These are phyloP conservation scores for Gouania willdenowi DNA, from an alignment of 2,797 vertebrate genomes.

Conservation along the genomic window DNA sequence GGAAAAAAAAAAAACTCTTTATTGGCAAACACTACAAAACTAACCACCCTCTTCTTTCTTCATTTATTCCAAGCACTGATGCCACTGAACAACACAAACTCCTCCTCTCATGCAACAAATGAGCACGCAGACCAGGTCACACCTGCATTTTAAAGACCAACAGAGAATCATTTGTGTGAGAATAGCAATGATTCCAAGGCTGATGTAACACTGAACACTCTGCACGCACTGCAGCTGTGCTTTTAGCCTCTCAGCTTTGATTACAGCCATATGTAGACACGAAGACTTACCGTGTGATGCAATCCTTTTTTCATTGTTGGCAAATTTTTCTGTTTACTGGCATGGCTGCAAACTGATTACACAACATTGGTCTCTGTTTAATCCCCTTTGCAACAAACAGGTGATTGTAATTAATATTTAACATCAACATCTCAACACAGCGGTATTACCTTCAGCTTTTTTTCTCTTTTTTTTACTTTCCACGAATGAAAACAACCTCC, in stretches of 20 bases:
- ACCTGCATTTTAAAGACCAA: neutral
- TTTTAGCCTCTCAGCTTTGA: neutral
- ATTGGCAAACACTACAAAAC: too few relatives aligned
- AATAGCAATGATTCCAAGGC: constrained; percentile 2
- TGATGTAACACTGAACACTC: neutral
- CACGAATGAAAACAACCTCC: too few relatives aligned
- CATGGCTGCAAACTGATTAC: neutral
- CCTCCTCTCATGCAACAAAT: too few relatives aligned
- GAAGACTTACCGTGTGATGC: neutral
- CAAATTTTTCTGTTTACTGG: neutral
- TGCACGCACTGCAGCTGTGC: constrained; percentile 8
- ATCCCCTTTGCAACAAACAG: neutral
- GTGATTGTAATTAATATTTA: constrained; percentile 18
- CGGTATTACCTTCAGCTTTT: neutral
- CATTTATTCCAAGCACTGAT: too few relatives aligned
- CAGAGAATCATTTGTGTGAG: constrained; percentile 1
- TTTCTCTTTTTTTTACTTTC: too few relatives aligned
- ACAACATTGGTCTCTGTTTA: constrained; percentile 5
- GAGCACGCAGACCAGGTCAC: too few relatives aligned
- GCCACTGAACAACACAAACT: too few relatives aligned
- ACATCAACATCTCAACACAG: neutral
- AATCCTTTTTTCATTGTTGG: neutral
- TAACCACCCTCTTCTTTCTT: too few relatives aligned
- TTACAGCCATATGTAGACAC: neutral
- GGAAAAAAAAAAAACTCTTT: too few relatives aligned